Conservation (phyloP, 1,140 invertebrate genomes). For the Amphibalanus amphitrite region DNA sequence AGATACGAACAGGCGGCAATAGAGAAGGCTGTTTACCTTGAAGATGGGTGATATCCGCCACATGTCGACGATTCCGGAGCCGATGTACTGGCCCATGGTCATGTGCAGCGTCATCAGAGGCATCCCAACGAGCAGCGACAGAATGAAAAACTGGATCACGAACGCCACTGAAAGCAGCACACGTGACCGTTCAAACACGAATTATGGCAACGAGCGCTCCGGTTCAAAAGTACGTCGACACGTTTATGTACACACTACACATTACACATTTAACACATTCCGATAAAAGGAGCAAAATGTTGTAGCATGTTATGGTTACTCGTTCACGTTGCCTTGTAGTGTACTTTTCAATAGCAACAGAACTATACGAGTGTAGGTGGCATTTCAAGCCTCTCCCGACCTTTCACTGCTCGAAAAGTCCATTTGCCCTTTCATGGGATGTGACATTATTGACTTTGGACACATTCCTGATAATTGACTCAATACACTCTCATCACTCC, state of each 20-base stretch:
- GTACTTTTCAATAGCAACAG: no score
- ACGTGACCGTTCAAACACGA: no score
- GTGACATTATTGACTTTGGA: no score
- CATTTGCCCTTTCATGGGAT: no score
- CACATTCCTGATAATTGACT: no score
- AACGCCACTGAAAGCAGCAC: constrained; percentile 51
- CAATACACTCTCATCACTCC: no score
- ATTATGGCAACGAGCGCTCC: neutral
- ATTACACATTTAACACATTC: neutral
- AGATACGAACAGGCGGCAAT: constrained; percentile 2
- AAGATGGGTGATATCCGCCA: constrained; percentile 83
- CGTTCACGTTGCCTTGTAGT: neutral
- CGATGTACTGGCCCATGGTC: constrained; percentile 63
- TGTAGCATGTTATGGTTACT: no score
- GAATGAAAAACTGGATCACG: constrained; percentile 67
- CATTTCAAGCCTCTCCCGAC: no score
- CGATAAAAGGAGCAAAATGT: neutral
- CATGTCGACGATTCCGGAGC: constrained; percentile 72
- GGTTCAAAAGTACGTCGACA: neutral
- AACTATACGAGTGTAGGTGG: no score
- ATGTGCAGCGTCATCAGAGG: constrained; percentile 68
- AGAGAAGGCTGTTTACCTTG: no score
- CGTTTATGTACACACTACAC: constrained; percentile 4
- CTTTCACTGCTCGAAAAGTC: no score
- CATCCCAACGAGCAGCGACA: constrained; percentile 65